phyloP scores from a whole-genome alignment of 2,113 vertebrate genomes.

The Sylvilagus bachmani region DNA sequence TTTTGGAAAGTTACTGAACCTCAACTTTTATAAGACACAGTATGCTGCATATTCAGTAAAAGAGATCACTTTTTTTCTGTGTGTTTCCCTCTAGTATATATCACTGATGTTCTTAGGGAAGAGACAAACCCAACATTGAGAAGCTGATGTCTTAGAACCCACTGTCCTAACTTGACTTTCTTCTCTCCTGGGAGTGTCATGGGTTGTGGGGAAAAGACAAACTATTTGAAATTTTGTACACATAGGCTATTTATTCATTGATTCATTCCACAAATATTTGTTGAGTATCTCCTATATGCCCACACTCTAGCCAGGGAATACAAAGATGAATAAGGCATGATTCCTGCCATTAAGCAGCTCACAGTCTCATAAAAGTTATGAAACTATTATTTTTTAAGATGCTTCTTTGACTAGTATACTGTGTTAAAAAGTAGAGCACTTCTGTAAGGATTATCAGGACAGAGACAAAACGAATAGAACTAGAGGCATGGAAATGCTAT shows the following conservation, averaged over 20 bases:
- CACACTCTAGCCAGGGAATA: slow-evolving; percentile 14
- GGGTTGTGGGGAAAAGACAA: background rate
- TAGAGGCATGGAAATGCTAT: background rate
- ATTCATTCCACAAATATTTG: slow-evolving; percentile 65
- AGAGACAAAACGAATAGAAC: background rate
- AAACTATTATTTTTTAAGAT: slow-evolving; percentile 26
- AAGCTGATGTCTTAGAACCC: slow-evolving; percentile 26
- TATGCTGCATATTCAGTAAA: background rate
- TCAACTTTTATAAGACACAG: slow-evolving; percentile 33
- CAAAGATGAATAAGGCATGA: slow-evolving; percentile 42
- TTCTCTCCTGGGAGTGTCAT: slow-evolving; percentile 17
- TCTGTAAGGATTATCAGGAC: background rate
- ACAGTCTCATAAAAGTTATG: slow-evolving; percentile 26
- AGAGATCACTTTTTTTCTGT: background rate
- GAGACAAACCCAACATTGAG: slow-evolving; percentile 1
- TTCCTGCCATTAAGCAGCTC: slow-evolving; percentile 25
- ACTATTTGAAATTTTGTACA: slow-evolving; percentile 21
- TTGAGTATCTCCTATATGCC: slow-evolving; percentile 46
- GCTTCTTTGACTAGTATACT: background rate
- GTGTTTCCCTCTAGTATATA: background rate
- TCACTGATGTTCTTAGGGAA: background rate
- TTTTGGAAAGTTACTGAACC: background rate
- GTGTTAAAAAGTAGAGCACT: background rate
- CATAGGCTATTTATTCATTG: background rate
- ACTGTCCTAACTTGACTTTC: slow-evolving; percentile 26